Percentiles rank a stretch among this genome's conserved stretches.
Evolutionary conservation across 2,797 vertebrate genomes (phyloP).

Genomic region (Arvicola amphibius): DNA sequence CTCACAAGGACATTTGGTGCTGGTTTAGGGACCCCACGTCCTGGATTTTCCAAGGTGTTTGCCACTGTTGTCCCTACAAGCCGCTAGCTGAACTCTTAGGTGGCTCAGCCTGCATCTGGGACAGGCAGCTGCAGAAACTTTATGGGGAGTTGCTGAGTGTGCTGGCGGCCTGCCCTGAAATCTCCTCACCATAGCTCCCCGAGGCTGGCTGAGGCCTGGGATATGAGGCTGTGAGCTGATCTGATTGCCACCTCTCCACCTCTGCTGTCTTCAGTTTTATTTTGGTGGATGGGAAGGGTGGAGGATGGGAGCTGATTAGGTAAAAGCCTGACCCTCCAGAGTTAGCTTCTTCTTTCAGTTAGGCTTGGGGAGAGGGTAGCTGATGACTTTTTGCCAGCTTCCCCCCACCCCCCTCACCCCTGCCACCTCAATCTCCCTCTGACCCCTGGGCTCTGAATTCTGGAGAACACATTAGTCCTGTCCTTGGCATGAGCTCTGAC

Average conservation of each 20-base stretch:
- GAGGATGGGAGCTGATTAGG: constrained; percentile 79
- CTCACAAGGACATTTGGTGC: background rate
- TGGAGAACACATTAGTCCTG: constrained; percentile 69
- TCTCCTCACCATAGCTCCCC: background rate
- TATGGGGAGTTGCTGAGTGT: background rate
- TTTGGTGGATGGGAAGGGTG: constrained; percentile 48
- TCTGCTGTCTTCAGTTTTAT: background rate
- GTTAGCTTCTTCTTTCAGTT: constrained; percentile 69
- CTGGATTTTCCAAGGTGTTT: background rate
- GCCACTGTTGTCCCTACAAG: background rate
- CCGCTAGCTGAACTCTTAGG: background rate
- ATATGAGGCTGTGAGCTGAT: fast-evolving
- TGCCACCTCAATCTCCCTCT: constrained; percentile 60
- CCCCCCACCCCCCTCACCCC: background rate
- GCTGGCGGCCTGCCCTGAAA: background rate
- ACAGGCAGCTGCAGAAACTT: background rate
- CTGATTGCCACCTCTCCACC: background rate
- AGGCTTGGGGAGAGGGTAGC: constrained; percentile 77
- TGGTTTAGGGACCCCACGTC: background rate
- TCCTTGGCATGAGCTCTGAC: background rate
- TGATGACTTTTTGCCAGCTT: constrained; percentile 79
- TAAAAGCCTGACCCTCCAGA: constrained; percentile 75
- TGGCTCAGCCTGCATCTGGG: background rate
- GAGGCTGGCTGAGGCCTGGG: background rate
- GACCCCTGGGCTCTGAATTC: constrained; percentile 82